Percentiles rank a stretch among this genome's conserved stretches.
Conservation (phyloP, 2,113 vertebrate species). For the Glaucidium brasilianum region DNA sequence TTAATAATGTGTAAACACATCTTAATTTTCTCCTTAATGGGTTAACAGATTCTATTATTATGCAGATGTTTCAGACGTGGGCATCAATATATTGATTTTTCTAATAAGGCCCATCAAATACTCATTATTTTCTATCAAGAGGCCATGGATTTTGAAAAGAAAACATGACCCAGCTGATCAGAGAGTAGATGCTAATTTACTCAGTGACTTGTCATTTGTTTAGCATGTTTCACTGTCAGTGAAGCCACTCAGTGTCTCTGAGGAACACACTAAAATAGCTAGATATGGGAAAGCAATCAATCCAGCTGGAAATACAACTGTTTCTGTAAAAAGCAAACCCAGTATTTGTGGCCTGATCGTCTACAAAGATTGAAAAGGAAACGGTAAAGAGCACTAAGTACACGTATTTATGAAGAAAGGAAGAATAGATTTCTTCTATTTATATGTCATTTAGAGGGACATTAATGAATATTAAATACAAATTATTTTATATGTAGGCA, state of each 20-base stretch:
- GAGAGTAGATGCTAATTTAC: conserved; percentile 76
- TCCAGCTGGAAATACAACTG: not conserved
- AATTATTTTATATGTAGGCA: not conserved
- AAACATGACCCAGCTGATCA: conserved; percentile 87
- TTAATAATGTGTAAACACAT: conserved; percentile 61
- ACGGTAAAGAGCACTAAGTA: not conserved
- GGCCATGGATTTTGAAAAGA: conserved; percentile 82
- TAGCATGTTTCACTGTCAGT: conserved; percentile 71
- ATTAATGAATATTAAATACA: not conserved
- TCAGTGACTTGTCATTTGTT: conserved; percentile 74
- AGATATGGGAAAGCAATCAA: conserved; percentile 24
- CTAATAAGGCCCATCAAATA: conserved; percentile 96
- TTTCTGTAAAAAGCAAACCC: conserved; percentile 6
- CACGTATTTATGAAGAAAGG: not conserved
- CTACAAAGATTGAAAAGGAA: not conserved
- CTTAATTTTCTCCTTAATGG: conserved; percentile 77
- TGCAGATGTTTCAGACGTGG: conserved; percentile 82
- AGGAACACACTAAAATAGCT: conserved; percentile 63
- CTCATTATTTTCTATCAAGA: conserved; percentile 87
- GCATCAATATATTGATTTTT: conserved; percentile 95
- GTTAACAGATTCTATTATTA: conserved; percentile 88
- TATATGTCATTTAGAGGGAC: not conserved
- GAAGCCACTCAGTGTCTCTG: conserved; percentile 48
- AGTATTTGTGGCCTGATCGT: not conserved
- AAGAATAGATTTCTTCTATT: not conserved